A percentile compares a stretch with the other conserved stretches of the same genome.
phyloP scores from a whole-genome alignment of 35 echinoderm and acorn worm species.

The Apostichopus californicus region DNA sequence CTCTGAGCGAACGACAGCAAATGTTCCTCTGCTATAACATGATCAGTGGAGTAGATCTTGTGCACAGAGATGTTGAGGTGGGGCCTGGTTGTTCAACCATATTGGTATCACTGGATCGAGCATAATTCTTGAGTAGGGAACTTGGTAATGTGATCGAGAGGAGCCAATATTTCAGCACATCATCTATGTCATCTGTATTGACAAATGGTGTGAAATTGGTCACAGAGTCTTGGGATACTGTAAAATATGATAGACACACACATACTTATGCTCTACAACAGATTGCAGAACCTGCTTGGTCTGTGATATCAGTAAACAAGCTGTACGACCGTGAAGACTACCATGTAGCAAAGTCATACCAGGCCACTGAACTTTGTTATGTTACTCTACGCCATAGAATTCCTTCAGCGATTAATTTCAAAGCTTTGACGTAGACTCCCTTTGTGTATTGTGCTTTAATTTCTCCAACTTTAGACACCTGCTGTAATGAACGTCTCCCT shows the following conservation, averaged over 20 bases:
- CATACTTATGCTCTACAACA: constrained; percentile 58
- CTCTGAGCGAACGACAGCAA: constrained; percentile 29
- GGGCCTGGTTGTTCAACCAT: constrained; percentile 35
- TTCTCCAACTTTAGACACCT: too few relatives aligned
- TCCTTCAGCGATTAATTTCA: background rate
- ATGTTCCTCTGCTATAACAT: constrained; percentile 47
- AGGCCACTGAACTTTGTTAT: background rate
- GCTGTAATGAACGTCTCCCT: too few relatives aligned
- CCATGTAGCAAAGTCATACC: constrained; percentile 67
- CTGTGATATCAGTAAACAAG: constrained; percentile 33
- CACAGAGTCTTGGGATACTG: constrained; percentile 3
- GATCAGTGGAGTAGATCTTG: background rate
- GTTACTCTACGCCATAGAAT: constrained; percentile 35
- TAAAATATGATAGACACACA: constrained; percentile 39
- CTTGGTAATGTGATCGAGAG: background rate
- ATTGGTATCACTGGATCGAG: constrained; percentile 9
- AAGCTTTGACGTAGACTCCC: too few relatives aligned
- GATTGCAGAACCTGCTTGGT: background rate
- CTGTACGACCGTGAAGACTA: constrained; percentile 51
- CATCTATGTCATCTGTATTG: constrained; percentile 1
- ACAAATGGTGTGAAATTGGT: constrained; percentile 48
- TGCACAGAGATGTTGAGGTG: constrained; percentile 2
- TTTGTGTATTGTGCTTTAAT: too few relatives aligned
- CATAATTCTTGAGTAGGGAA: background rate
- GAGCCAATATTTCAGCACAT: constrained; percentile 42